A percentile compares a stretch with the other conserved stretches of the same genome.
Conservation (phyloP, 2,888 invertebrate genomes). For the Tricholauxania praeusta region DNA sequence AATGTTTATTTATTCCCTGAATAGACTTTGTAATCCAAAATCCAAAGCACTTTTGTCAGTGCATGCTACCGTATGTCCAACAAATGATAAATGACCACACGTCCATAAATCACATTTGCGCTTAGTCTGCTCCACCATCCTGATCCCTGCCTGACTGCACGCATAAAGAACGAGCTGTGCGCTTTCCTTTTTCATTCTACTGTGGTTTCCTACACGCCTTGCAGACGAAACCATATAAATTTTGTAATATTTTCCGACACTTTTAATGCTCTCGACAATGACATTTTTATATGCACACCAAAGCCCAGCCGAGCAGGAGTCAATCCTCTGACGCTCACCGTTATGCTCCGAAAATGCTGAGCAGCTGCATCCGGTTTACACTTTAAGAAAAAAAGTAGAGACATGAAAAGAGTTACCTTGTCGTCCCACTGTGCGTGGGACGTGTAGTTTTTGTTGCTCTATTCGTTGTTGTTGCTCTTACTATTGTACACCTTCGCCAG, state of each 20-base stretch:
- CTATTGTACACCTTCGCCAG: conserved; percentile 40
- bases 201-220: background rate
- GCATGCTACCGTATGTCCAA: conserved; percentile 20
- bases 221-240: conserved; percentile 40
- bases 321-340: conserved; percentile 34
- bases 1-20: background rate
- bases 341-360: conserved; percentile 38
- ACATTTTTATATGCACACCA: conserved; percentile 43
- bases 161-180: conserved; percentile 29
- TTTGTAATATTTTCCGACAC: conserved; percentile 45
- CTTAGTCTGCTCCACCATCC: conserved; percentile 25
- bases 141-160: conserved; percentile 16
- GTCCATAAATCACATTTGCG: conserved; percentile 44
- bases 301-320: conserved; percentile 39
- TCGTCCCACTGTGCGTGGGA: background rate
- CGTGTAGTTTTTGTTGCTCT: conserved; percentile 7
- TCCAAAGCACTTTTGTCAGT: conserved; percentile 18
- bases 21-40: no score
- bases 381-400: background rate
- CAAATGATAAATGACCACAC: conserved; percentile 45
- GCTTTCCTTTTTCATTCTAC: conserved; percentile 27
- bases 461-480: conserved; percentile 26
- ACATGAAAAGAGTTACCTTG: background rate
- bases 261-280: conserved; percentile 46
- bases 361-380: conserved; percentile 36